Evolutionary conservation across 2,888 invertebrate genomes (phyloP), one percentile per base, ranked within the genome.

Genomic region (Pollenia griseotomentosa): DNA sequence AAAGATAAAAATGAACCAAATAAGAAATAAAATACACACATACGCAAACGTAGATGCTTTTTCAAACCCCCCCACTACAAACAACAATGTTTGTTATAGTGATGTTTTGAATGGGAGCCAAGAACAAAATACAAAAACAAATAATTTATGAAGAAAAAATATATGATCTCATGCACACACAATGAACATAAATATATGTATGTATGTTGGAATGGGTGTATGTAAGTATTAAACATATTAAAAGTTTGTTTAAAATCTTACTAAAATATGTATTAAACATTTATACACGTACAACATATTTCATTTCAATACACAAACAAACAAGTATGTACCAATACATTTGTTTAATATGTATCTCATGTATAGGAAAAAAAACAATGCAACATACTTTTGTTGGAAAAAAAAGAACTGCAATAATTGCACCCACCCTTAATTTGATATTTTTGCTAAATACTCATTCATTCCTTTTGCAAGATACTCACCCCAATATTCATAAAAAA

Each of bases 151-250:
- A 83, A 59, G 51, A 74, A 86, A 88, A 87, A 14, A 55, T 89
- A 90, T 33, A 89, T 92, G 90, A 92, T 91, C 92, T 92, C 91
- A 92, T 91, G 90, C 91, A 82, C 74, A 87, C 53, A 66, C 53
- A 84, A 70, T 57, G 59, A 81, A 48, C 55, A 63, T 73, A 65
- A 23, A 19, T 23, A 70, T 40, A 57, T 33, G 53, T 46, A 66
- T 51, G 19, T 66, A 10, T 40, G 46, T 9, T 33, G 33, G 33
- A 23, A 19, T 23, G 65, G 33, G 51, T 33, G 53, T 46, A 68
- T 51, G 19, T 61, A 12, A n/a, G 46, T 6, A 33, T 33, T 33
- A 6, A 33, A 66, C 44, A 19, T 61, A 75, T 0, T 19, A 16
- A 63, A 42, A 63, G 42, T 70, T 42, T 19, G 42, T 73, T 44